Conservation (phyloP, 2,113 vertebrate genomes). For the Halcyon malimbica region DNA sequence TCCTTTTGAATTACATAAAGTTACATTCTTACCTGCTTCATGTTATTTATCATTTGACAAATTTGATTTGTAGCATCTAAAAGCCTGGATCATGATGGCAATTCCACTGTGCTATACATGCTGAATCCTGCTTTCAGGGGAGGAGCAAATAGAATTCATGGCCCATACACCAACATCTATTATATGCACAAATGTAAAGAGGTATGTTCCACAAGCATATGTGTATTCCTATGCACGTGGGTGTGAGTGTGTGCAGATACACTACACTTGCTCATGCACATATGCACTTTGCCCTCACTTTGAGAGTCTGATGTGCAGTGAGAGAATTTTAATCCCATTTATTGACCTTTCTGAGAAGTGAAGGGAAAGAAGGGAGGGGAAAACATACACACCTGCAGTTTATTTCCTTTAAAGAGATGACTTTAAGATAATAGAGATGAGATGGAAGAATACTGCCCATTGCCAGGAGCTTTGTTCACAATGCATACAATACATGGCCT, state of each 20-base stretch:
- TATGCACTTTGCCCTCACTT: not conserved
- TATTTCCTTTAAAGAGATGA: conserved; percentile 68
- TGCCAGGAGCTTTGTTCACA: conserved; percentile 65
- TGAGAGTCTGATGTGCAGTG: not conserved
- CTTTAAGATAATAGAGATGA: conserved; percentile 66
- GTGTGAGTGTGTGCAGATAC: not conserved
- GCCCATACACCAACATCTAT: not conserved
- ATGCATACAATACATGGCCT: not conserved
- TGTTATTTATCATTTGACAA: not conserved
- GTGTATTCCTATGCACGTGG: fast-evolving
- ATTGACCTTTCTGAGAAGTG: conserved; percentile 65
- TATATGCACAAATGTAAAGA: not conserved
- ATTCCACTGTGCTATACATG: not conserved
- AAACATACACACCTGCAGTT: conserved; percentile 66
- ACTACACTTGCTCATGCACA: not conserved
- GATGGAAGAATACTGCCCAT: conserved; percentile 57
- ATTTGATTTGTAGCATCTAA: not conserved
- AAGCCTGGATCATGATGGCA: not conserved
- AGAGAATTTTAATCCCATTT: conserved; percentile 70
- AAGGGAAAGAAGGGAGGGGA: conserved; percentile 15
- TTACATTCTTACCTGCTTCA: not conserved
- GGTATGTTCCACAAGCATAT: not conserved
- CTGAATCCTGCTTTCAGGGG: not conserved
- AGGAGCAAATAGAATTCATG: not conserved
- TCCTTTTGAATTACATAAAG: not conserved